Evolutionary conservation across 53 echinoderm and acorn worm genomes (phyloP).

Genomic region (Echinometra lucunter): DNA sequence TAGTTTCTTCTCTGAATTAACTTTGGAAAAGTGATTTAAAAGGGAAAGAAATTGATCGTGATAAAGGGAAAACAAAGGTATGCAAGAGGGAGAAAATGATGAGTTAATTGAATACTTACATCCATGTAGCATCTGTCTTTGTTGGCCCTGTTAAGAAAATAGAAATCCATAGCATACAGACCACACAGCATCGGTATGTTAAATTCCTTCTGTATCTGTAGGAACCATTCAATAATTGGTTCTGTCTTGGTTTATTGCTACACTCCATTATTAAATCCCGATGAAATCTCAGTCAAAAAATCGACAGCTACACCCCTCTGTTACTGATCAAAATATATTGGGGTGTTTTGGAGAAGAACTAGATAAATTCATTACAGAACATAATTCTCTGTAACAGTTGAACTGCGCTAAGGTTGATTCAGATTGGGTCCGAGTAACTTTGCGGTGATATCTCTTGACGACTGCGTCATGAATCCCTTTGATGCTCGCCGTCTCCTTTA

Average conservation of each 20-base stretch:
- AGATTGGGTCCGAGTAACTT: background rate
- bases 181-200: background rate
- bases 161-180: conserved; percentile 46
- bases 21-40: too few relatives aligned
- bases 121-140: conserved; percentile 54
- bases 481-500: conserved; percentile 29
- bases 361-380: background rate
- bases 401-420: background rate
- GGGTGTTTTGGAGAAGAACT: background rate
- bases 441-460: conserved; percentile 54
- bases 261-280: conserved; percentile 36
- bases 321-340: background rate
- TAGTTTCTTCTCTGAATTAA: too few relatives aligned
- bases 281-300: background rate
- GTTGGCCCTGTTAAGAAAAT: background rate
- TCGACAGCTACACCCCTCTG: background rate
- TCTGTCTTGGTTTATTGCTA: background rate
- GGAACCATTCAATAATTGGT: background rate
- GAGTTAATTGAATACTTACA: conserved; percentile 7
- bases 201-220: conserved; percentile 16
- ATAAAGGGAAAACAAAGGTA: too few relatives aligned
- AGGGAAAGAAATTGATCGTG: too few relatives aligned
- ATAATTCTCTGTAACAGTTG: background rate
- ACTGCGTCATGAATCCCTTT: conserved; percentile 40
- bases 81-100: background rate